Base-by-base conservation (phyloP, 1,140 invertebrate genomes). In the Cydia fagiglandana region DNA sequence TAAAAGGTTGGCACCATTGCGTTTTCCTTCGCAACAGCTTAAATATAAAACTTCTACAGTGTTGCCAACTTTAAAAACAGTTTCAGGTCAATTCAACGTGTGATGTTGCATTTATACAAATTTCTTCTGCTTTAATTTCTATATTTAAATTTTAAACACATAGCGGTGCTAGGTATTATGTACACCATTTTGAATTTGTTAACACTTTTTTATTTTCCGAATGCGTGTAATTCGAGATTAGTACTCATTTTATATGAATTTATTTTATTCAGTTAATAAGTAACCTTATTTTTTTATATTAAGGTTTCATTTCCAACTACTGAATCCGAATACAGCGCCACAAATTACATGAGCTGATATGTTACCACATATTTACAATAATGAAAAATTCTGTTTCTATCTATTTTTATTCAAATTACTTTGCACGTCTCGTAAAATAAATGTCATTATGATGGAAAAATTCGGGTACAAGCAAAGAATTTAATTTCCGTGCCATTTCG, bases 101-200 rank as follows among this genome's bases (percentile, higher is more conserved):
- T 77, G 75, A 75, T 75, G 66, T 77, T 83, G 83, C 83, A 84
- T 87, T 84, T 84, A 84, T 80, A 79, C 61, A 77, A 64, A 77
- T 53, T 73, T 47, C 76, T 12, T 53, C 66, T 66, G 78, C 77
- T 81, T 73, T 64, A 53, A 77, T 79, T 76, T 76, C 56, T 75
- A 78, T 82, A 79, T 74, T 79, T 81, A 79, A 79, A 41, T 56
- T 74, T 79, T 83, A 79, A 79, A 41, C 64, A 68, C 79, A 78
- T 78, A 80, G 77, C 79, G 80, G 82, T 81, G 82, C 82, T 81
- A 81, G 78, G 45, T 76, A 76, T 61, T 77, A 76, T 77, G 73
- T 77, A 76, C 78, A 76, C 73, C 76, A 73, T 76, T 76, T 75
- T 78, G 74, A 64, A 64, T 68, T 68, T 68, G 13, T 68, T 38